Evolutionary conservation across 2,113 vertebrate species (phyloP), one percentile per base, ranked within the genome.

Genomic region (Malaclemys terrapin): DNA sequence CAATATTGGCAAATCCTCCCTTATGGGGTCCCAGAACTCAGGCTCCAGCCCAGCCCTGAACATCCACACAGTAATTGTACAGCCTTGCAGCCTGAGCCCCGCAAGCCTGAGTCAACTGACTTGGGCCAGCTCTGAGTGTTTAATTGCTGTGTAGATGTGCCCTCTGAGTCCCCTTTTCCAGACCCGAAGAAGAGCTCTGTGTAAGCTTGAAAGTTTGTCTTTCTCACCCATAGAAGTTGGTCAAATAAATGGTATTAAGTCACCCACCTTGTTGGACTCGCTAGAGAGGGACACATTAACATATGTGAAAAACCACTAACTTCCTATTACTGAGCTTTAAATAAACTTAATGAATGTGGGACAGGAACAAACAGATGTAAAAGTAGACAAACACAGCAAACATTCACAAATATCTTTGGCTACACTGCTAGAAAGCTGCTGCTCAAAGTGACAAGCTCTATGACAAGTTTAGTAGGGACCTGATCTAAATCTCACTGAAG

Each of bases 251-350:
- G 72, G 42, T 65, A 1, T 90, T 89, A 31, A 62, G 14, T 65
- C 29, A 65, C 31, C 31, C 62, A 65, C 31, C 31, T 12, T 83
- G 24, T 35, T 82, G 12, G 84, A 95, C 85, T 54, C 47, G 42
- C 65, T 62, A 45, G 29, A 35, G n/a, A 82, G 42, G 65, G 62
- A 89, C 47, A 5, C 78, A 27, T 76, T 76, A 76, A 45, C 22
- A 76, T 22, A 19, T 20, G n/a, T n/a, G 47, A 94, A 59, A 87
- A 96, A 9, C 22, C 35, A 57, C 20, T 54, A 5, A n/a, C 76
- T 90, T 93, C 76, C 91, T 69, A 90, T 62, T 85, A 89, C 19
- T 93, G 88, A 85, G 76, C 78, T 94, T 96, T 89, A 69, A 69
- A n/a, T 69, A 87, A 31, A 10, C 75, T 90, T 85, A 22, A 11